phyloP scores from a whole-genome alignment of 2,113 vertebrate genomes.

The Chaetodon auriga region DNA sequence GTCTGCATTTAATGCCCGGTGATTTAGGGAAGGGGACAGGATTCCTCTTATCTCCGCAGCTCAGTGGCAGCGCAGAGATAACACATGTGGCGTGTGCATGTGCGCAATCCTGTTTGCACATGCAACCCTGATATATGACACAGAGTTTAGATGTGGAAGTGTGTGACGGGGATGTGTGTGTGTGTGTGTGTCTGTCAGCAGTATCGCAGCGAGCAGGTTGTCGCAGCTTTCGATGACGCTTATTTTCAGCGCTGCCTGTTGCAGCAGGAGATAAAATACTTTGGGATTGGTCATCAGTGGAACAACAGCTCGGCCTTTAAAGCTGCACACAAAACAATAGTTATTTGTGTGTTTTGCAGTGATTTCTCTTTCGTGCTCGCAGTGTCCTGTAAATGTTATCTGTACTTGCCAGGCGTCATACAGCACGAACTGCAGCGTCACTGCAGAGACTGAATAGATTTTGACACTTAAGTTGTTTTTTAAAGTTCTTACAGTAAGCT shows the following conservation, averaged over 20 bases:
- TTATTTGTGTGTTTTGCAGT: constrained; percentile 41
- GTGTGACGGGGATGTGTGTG: not conserved
- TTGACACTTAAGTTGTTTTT: not conserved
- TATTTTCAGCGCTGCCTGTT: constrained; percentile 46
- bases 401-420: constrained; percentile 44
- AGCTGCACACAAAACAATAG: constrained; percentile 36
- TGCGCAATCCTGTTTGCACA: constrained; percentile 12
- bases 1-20: constrained; percentile 14
- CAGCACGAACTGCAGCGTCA: not conserved
- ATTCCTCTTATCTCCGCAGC: constrained; percentile 51
- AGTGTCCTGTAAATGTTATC: constrained; percentile 64
- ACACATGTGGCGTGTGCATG: not conserved
- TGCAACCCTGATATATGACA: constrained; percentile 6
- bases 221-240: constrained; percentile 23
- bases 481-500: not conserved
- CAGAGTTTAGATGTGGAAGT: constrained; percentile 6
- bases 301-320: constrained; percentile 43
- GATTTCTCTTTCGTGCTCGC: constrained; percentile 24
- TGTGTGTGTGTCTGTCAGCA: not conserved
- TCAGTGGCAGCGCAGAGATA: constrained; percentile 45
- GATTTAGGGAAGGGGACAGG: constrained; percentile 24
- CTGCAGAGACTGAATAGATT: not conserved
- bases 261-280: constrained; percentile 58
- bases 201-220: constrained; percentile 45
- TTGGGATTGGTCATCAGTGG: constrained; percentile 23